Evolutionary conservation across 2,888 invertebrate species (phyloP), one percentile per base, ranked within the genome.

Genomic region (Hypsopygia costalis): DNA sequence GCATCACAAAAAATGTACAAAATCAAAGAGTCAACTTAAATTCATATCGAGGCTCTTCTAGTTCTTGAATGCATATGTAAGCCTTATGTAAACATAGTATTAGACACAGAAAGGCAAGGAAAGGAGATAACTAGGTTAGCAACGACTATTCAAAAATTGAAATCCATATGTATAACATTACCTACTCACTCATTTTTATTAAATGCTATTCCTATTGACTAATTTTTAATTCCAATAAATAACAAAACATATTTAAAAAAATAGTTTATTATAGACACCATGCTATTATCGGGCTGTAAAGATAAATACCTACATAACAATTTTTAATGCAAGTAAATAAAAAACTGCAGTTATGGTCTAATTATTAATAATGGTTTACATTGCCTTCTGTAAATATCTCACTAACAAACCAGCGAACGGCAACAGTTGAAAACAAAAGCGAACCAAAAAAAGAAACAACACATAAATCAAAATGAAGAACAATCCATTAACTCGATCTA

Each of bases 401-500:
- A 16, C 16, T 16, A 16, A 16, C 16, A 16, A 16, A 16, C 4
- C 16, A 16, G 4, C 16, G 16, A 16, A 16, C 16, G 16, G 16
- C 16, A 16, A 16, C 16, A 3, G 16, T 16, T 16, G 16, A 59
- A 74, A 65, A 61, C 52, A 60, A 58, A 41, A 40, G 36, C 36
- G 20, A 42, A 11, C 33, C 41, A 31, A 62, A 65, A 58, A 66
- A 59, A 59, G 62, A 75, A 74, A 69, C 68, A 68, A 74, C 64
- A 69, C 73, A 83, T 81, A 83, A 87, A 82, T 83, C 80, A 79
- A 71, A 85, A 86, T 72, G 76, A 81, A 81, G 81, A 85, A 85
- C 83, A 87, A 87, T 83, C 87, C 83, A 88, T 88, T 87, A 81
- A 63, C 75, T 80, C 63, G 64, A 79, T 76, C 72, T 65, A 79